Conservation (phyloP, 1,140 invertebrate genomes). For the Neodiprion pinetum region DNA sequence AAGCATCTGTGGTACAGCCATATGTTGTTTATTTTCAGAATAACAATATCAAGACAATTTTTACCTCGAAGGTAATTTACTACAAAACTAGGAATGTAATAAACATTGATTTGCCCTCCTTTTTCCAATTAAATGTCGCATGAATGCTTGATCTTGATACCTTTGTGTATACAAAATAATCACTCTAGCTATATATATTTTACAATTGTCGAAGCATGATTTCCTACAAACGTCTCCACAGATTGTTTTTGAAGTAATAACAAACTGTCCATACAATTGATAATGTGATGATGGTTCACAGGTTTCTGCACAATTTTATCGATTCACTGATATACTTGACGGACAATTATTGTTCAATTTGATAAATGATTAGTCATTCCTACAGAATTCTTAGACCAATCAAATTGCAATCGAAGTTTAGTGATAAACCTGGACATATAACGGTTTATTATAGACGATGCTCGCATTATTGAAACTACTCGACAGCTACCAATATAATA, state of each 20-base stretch:
- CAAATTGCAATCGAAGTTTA: neutral
- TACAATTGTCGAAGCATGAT: neutral
- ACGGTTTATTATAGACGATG: no score
- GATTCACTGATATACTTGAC: neutral
- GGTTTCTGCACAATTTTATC: neutral
- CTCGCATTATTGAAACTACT: no score
- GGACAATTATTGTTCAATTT: neutral
- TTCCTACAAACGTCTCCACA: neutral
- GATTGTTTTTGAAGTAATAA: neutral
- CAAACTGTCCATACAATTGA: neutral
- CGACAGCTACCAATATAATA: no score
- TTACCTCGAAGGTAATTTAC: constrained; percentile 55
- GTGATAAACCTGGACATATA: no score
- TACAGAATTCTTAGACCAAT: neutral
- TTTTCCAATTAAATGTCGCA: constrained; percentile 53
- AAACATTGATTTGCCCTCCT: constrained; percentile 50
- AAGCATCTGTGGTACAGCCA: constrained; percentile 56
- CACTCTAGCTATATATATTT: neutral
- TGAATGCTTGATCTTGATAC: constrained; percentile 47
- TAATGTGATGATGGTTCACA: neutral
- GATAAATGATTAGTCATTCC: neutral
- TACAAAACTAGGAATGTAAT: constrained; percentile 52
- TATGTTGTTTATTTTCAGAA: constrained; percentile 60
- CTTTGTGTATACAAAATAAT: neutral
- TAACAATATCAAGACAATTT: constrained; percentile 58